Conservation (phyloP, 2,797 vertebrate genomes). For the Triplophysa yarkandensis region DNA sequence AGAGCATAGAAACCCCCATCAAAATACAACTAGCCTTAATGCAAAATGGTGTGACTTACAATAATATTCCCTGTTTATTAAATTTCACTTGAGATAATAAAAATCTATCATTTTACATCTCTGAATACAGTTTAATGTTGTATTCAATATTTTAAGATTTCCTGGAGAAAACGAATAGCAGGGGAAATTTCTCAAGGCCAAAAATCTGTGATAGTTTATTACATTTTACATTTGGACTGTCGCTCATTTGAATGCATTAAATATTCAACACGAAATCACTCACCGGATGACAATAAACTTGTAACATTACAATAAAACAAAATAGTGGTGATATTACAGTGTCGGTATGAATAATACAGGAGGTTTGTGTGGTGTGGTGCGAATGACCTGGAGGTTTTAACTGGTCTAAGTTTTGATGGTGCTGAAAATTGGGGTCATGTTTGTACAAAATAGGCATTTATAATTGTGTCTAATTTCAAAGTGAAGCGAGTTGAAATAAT, state of each 20-base stretch:
- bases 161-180: not conserved
- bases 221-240: conserved; percentile 4
- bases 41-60: not conserved
- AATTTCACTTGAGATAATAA: not conserved
- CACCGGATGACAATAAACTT: conserved; percentile 17
- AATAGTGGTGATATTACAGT: conserved; percentile 32
- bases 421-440: conserved; percentile 52
- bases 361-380: conserved; percentile 48
- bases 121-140: not conserved
- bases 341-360: conserved; percentile 38
- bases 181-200: not conserved
- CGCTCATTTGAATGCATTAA: conserved; percentile 20
- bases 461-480: conserved; percentile 34
- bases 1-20: too few species aligned
- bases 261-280: conserved; percentile 32
- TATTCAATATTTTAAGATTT: not conserved
- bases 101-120: not conserved
- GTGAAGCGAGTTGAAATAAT: conserved; percentile 27
- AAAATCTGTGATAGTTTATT: not conserved
- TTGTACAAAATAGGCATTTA: conserved; percentile 14
- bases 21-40: not conserved
- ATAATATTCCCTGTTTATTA: not conserved
- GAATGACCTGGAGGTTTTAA: not conserved
- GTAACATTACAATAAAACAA: conserved; percentile 29
- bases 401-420: conserved; percentile 15